phyloP scores from a whole-genome alignment of 2,113 vertebrate genomes.

The Pomatostomus ruficeps region DNA sequence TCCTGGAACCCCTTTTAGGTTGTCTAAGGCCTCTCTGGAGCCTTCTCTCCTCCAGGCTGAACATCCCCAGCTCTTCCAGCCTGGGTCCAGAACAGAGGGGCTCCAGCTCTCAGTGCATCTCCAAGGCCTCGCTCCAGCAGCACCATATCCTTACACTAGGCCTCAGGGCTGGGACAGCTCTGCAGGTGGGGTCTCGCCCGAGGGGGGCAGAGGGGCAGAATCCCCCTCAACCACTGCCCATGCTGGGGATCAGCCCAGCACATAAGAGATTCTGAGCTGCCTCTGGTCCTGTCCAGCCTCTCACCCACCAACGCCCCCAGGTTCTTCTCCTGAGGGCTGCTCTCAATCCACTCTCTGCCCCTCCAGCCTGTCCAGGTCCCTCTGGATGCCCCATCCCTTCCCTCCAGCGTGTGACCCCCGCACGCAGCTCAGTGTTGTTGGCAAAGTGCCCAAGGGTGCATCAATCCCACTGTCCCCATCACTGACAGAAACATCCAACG shows the following conservation, averaged over 20 bases:
- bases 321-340: background rate
- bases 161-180: background rate
- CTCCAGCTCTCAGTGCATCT: background rate
- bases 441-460: background rate
- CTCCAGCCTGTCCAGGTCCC: background rate
- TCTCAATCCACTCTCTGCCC: background rate
- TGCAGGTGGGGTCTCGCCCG: background rate
- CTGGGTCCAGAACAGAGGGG: background rate
- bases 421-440: fast-evolving
- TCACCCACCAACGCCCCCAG: fast-evolving
- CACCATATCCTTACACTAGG: too few relatives aligned
- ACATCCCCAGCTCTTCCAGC: background rate
- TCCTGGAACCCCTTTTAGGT: background rate
- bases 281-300: background rate
- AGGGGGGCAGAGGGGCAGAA: background rate
- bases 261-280: background rate
- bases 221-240: background rate
- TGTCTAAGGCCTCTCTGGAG: background rate
- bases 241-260: background rate
- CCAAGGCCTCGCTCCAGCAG: background rate
- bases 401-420: background rate
- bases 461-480: background rate
- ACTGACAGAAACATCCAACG: background rate
- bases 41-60: background rate
- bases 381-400: background rate